phyloP scores from a whole-genome alignment of 2,113 vertebrate genomes.

The Nycticryphes semicollaris region DNA sequence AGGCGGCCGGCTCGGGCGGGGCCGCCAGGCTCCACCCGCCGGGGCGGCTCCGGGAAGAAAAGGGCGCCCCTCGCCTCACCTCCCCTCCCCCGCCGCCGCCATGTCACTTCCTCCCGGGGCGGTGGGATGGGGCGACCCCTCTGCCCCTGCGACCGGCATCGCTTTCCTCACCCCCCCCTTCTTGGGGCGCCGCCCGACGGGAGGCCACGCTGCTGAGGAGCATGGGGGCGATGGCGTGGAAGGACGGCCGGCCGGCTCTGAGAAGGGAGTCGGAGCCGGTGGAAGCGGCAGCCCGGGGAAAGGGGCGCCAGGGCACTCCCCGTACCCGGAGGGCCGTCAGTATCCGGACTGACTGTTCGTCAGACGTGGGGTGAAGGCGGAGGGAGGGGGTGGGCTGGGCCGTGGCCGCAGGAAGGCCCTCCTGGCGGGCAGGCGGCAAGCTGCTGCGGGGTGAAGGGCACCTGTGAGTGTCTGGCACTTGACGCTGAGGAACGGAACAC shows the following conservation, averaged over 20 bases:
- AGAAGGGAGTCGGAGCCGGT: no score
- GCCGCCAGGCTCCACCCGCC: slow-evolving; percentile 75
- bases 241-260: not conserved
- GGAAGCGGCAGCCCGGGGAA: not conserved
- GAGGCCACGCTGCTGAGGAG: not conserved
- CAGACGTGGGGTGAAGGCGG: not conserved
- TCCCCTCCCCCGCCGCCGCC: slow-evolving; percentile 50
- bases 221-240: no score
- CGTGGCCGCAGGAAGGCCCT: not conserved
- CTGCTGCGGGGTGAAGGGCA: not conserved
- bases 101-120: slow-evolving; percentile 79
- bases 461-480: not conserved
- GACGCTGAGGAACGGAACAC: fast-evolving
- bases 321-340: no score
- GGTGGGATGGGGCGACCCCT: not conserved
- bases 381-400: not conserved
- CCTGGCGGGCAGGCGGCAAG: not conserved
- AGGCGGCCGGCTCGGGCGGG: slow-evolving; percentile 52
- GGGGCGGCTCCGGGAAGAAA: slow-evolving; percentile 63
- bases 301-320: not conserved
- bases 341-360: fast-evolving
- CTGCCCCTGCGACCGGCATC: fast-evolving
- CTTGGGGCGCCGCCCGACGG: not conserved
- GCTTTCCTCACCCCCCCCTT: fast-evolving
- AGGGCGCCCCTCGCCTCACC: slow-evolving; percentile 62